Base-by-base conservation (phyloP, 2,113 vertebrate genomes). In the Acanthisitta chloris region DNA sequence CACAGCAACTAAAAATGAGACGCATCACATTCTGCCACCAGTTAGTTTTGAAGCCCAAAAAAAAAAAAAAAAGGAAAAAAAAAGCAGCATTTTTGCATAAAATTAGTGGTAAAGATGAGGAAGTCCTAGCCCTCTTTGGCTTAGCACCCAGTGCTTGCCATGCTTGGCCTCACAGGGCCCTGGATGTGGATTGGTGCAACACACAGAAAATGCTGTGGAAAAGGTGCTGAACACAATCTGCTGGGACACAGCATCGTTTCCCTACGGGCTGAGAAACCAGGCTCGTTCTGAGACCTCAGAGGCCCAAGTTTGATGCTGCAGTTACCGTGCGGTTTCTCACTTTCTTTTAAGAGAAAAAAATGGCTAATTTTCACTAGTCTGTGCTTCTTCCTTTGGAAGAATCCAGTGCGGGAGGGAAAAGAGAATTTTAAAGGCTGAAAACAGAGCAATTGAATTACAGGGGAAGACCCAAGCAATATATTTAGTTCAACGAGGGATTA, bases 1-100 rank as follows among this genome's bases (percentile, higher is more conserved):
- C 86, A 91, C 7, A 66, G 55, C 43, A 94, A 33, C 33, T 61
- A 62, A 89, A 88, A 94, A 55, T 19, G 29, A 73, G 55, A 55
- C 77, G 33, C 43, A 78, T 67, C 21, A 23, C 36, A 26, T 81
- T 95, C 72, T 88, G 62, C 72, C 51, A 74, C 49, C 51, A 84
- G 33, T 28, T 92, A 59, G 33, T 88, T 83, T 8, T 2, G 7
- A 81, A 74, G 65, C 14, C 14, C 87, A 65, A 31, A 5, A 24
- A 31, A n/a, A 45, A 34, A 36, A 19, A 15, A 14, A 3, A 3
- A 4, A 9, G 26, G n/a, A 54, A 51, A 19, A 15, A 33, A 55
- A 57, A 65, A 19, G 4, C 9, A 18, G 36, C 14, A 48, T 70
- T 91, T 84, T 79, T 58, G 8, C 54, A 69, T 26, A 70, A 81